Evolutionary conservation across 2,113 vertebrate genomes (phyloP).

Genomic region (Scopus umbretta): DNA sequence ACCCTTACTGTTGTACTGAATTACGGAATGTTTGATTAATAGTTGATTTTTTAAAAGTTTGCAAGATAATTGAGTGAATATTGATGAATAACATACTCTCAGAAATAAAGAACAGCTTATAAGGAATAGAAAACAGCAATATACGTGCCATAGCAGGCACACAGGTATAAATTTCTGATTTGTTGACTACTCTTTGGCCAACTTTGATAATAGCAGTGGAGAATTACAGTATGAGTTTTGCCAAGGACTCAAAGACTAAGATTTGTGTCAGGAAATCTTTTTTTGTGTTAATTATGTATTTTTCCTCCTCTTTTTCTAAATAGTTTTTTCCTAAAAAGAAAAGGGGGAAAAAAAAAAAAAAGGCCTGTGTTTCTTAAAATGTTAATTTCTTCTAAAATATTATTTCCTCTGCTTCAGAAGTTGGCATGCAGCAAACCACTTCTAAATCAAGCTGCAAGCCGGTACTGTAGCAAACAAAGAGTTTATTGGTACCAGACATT

Average conservation of each 20-base stretch:
- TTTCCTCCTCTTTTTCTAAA: background rate
- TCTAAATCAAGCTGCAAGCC: background rate
- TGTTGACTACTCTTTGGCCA: background rate
- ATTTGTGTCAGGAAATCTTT: background rate
- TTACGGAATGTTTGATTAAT: background rate
- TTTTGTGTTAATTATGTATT: background rate
- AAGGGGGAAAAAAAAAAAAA: no score
- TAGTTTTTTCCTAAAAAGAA: background rate
- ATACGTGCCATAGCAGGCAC: background rate
- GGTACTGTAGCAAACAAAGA: background rate
- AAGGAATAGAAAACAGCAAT: background rate
- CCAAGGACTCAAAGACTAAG: background rate
- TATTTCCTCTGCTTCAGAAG: conserved; percentile 12
- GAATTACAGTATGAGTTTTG: background rate
- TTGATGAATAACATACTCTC: background rate
- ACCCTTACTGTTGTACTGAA: background rate
- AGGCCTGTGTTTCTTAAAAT: background rate
- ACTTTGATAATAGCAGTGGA: background rate
- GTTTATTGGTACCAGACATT: conserved; percentile 44
- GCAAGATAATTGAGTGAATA: background rate
- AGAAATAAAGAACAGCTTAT: background rate
- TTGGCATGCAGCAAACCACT: background rate
- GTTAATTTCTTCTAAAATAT: background rate
- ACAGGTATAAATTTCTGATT: background rate
- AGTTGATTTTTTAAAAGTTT: background rate